phyloP scores from a whole-genome alignment of 2,797 vertebrate genomes.

The Tinamus major region DNA sequence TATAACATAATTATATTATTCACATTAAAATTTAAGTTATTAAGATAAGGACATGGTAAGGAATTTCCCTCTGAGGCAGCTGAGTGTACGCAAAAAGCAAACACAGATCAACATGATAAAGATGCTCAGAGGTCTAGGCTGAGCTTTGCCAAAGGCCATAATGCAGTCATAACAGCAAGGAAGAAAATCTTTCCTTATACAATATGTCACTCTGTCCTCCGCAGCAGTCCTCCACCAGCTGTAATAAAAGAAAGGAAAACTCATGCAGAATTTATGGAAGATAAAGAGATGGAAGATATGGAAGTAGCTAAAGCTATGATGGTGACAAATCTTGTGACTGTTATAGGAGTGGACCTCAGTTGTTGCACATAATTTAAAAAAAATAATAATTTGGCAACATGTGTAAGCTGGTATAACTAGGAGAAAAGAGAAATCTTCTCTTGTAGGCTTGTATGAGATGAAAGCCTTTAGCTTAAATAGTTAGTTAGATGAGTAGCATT shows the following conservation, averaged over 20 bases:
- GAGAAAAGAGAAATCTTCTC: neutral
- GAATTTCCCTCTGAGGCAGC: neutral
- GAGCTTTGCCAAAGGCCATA: neutral
- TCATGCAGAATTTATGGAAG: neutral
- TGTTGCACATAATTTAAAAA: neutral
- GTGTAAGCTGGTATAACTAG: neutral
- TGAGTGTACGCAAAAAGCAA: neutral
- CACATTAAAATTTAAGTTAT: neutral
- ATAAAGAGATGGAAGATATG: too few relatives aligned
- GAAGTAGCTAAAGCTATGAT: neutral
- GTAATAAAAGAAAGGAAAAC: neutral
- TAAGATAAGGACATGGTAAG: neutral
- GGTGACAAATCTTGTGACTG: neutral
- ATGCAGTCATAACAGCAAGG: neutral
- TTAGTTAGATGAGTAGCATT: constrained; percentile 2
- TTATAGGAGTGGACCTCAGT: neutral
- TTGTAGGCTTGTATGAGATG: neutral
- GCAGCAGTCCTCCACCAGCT: neutral
- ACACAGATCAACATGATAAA: neutral
- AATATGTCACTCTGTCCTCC: neutral
- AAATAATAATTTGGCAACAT: neutral
- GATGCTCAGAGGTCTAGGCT: neutral
- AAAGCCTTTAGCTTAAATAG: constrained; percentile 36
- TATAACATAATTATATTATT: neutral
- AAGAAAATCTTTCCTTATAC: neutral